Evolutionary conservation across 2,888 invertebrate genomes (phyloP).

Genomic region (Rosalia funebris): DNA sequence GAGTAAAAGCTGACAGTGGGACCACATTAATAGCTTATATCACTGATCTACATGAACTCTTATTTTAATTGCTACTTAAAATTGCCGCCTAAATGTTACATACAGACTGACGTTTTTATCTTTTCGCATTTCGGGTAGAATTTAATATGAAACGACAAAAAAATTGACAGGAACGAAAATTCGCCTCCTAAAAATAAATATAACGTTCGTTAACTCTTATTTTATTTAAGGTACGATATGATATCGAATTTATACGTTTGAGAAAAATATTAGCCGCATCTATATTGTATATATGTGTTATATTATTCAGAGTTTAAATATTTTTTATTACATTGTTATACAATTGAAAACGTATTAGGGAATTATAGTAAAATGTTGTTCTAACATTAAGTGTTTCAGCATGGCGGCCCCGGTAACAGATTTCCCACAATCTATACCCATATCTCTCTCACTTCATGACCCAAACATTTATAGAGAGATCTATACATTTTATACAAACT

Average conservation of each 20-base stretch:
- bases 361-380: constrained; percentile 19
- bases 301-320: constrained; percentile 46
- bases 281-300: constrained; percentile 46
- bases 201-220: constrained; percentile 22
- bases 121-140: constrained; percentile 13
- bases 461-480: too few species aligned
- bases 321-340: constrained; percentile 45
- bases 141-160: constrained; percentile 2
- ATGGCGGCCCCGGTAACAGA: too few species aligned
- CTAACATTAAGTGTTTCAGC: constrained; percentile 8
- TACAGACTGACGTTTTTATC: constrained; percentile 30
- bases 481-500: too few species aligned
- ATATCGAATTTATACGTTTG: constrained; percentile 22
- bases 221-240: constrained; percentile 25
- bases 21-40: constrained; percentile 33
- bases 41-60: constrained; percentile 7
- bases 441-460: too few species aligned
- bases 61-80: constrained; percentile 25
- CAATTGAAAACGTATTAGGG: constrained; percentile 37
- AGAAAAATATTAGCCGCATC: constrained; percentile 26
- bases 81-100: constrained; percentile 28
- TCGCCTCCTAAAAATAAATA: constrained; percentile 7
- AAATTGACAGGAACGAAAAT: background rate
- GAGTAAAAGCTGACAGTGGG: constrained; percentile 38
- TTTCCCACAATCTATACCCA: too few species aligned